Evolutionary conservation across 2,888 invertebrate genomes (phyloP), one percentile per base, ranked within the genome.

Genomic region (Meloe dianella): DNA sequence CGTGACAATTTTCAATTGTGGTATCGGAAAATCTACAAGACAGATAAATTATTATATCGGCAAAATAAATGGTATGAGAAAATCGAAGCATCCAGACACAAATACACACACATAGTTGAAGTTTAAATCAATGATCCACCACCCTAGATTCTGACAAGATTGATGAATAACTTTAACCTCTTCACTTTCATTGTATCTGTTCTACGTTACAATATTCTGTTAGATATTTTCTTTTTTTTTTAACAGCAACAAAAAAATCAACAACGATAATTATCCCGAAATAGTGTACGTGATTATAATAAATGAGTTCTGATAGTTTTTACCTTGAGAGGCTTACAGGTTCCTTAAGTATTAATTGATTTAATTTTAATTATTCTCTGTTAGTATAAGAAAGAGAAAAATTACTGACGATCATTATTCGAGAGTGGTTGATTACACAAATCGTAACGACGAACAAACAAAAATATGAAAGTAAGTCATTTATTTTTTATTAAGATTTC

Each of bases 161-260:
- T 73, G 73, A 73, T 73, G 71, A 70, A 73, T 71, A 68, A 70
- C 71, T 73, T 68, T 65, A 65, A 63, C 68, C 68, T 68, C 65
- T 60, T 63, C 63, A 66, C 66, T 66, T 57, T 54, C 61, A 38
- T 41, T 57, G 57, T 63, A 63, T 60, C 22, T 20, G 47, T 47
- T 20, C 5, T 20, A 24, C 51, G 22, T 14, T 22, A 24, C 12
- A 22, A 51, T 10, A 24, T 22, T 22, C 22, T 12, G 17, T 12
- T 41, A 4, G 17, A 17, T 41, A 17, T n/a, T n/a, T 6, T 5
- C 8, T 32, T 10, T 27, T 27, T 27, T 27, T 27, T 27, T 27
- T 2, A 27, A 27, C 27, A 27, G 2, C 27, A 27, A 32, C 32
- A 32, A 32, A 9, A 32, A 32, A 32, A n/a, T n/a, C n/a, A n/a